phyloP scores from a whole-genome alignment of 2,888 invertebrate genomes.

The Drosophila paracracens region DNA sequence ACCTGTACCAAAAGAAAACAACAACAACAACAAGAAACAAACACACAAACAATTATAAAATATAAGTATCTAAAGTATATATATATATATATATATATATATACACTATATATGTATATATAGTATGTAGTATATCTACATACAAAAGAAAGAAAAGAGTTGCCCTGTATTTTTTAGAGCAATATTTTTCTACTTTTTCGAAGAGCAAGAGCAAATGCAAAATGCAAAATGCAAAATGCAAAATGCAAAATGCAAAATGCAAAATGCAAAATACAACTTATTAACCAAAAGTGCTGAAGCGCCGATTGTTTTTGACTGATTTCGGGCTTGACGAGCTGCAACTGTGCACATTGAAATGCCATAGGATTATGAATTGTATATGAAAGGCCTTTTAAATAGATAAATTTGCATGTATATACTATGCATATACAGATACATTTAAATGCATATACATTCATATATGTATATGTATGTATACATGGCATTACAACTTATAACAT shows the following conservation, averaged over 20 bases:
- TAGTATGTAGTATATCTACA: conserved; percentile 16
- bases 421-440: conserved; percentile 12
- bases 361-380: conserved; percentile 14
- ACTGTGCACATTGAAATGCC: conserved; percentile 2
- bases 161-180: conserved; percentile 76
- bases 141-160: conserved; percentile 42
- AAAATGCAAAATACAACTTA: conserved; percentile 2
- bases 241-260: conserved; percentile 21
- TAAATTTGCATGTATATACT: conserved; percentile 30
- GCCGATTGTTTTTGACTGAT: conserved; percentile 49
- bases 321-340: conserved; percentile 35
- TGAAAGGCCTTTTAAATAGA: conserved; percentile 29
- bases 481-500: conserved; percentile 25
- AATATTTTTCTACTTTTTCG: conserved; percentile 76
- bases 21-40: conserved; percentile 26
- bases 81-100: conserved; percentile 24
- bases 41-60: conserved; percentile 38
- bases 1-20: conserved; percentile 59
- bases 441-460: conserved; percentile 12
- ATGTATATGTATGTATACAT: conserved; percentile 5
- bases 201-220: conserved; percentile 45
- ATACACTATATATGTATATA: conserved; percentile 12
- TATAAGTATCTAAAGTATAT: conserved; percentile 37
- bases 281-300: conserved; percentile 16
- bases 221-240: neutral